Base-by-base conservation (phyloP, 2,797 vertebrate genomes). In the Erpetoichthys calabaricus region DNA sequence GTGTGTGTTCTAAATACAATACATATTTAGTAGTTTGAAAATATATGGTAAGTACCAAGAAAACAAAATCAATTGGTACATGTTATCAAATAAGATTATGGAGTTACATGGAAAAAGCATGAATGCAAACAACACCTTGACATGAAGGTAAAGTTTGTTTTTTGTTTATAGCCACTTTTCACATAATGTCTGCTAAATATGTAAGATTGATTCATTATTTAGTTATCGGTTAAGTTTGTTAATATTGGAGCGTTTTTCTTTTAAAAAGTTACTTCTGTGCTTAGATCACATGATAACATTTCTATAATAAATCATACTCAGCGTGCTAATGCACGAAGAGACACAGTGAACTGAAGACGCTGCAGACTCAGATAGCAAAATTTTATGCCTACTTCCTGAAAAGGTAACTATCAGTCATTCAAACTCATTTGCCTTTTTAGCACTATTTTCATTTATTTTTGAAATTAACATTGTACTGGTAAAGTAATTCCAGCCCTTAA, bases 251-350 rank as follows among this genome's bases (percentile, higher is more conserved):
- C 83, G 73, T 86, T 86, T 84, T 89, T 85, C 77, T 66, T 61
- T 60, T 93, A 90, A 92, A 94, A 79, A 81, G 81, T 88, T 90
- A 92, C 86, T 83, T 84, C 82, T 88, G 88, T 97, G 89, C 91
- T 78, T 89, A 95, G 90, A 85, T 92, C 93, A 94, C 89, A 95
- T 99, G 93, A 99, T 99, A 99, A 99, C 96, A 96, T 99, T 97
- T 99, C 85, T 99, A 96, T 91, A 98, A 98, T 97, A 93, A 99
- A 99, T 99, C 92, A 95, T 92, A 99, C 94, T 99, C 96, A 99
- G 94, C 96, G 96, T 98, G 96, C 96, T 97, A 92, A 92, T 91
- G 93, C 96, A 96, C 92, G 94, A 99, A 99, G 94, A 99, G 91
- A 97, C 92, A 70, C 71, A 65, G 72, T 96, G 92, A 98, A 96